Evolutionary conservation across 2,888 invertebrate species (phyloP), one percentile per base, ranked within the genome.

Genomic region (Quadroppia sp.): DNA sequence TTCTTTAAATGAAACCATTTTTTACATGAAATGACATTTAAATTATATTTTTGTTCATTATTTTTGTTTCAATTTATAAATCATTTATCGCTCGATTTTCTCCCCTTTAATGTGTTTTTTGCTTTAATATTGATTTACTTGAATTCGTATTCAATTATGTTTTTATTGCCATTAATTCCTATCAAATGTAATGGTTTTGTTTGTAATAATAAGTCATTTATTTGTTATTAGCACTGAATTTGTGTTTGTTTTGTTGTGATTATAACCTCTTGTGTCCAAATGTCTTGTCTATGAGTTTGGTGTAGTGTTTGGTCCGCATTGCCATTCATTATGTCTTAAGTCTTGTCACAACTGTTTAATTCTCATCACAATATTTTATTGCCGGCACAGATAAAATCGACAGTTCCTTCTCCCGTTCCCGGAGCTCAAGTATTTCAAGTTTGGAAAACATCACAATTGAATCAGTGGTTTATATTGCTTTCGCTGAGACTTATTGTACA

Each of bases 341-440:
- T 11, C 53, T 50, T 30, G 53, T 28, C 20, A 20, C 23, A 45
- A 40, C 20, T 74, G 67, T 61, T 71, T 71, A 42, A 23, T 69
- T 67, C 36, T 48, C 30, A 61, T 36, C n/a, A 4, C 11, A 4
- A 32, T 2, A 1, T 61, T 30, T n/a, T 30, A 36, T 61, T 32
- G 17, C 1, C 11, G 32, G 73, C 69, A 32, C 71, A 78, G 78
- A 78, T 71, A 78, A 78, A 75, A 76, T 93, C 88, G 96, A 96
- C 87, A 92, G 90, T 84, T 91, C 93, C 80, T 96, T 96, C 86
- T 94, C 94, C 81, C 88, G 96, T 83, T 97, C 96, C 79, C 88
- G 96, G 81, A 95, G 94, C 83, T 95, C 95, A 84, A 94, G 94
- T 84, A 95, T 95, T 90, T 95, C 95, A 81, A 96, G 95, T 84